phyloP scores from a whole-genome alignment of 2,888 invertebrate species.

The Leucania comma region DNA sequence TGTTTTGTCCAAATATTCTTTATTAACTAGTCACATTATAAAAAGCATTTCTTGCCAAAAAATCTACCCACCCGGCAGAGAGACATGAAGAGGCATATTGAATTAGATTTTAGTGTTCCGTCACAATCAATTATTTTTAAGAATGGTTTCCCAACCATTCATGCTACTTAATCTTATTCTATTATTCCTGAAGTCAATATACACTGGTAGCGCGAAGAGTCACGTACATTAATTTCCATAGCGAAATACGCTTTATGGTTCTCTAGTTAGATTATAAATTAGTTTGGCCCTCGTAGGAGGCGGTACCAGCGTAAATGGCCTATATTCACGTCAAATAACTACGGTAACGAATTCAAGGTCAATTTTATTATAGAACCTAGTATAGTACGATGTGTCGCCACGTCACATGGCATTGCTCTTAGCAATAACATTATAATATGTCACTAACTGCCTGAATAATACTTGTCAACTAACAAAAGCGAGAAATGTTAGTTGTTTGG shows the following conservation, averaged over 20 bases:
- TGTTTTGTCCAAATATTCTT: constrained; percentile 27
- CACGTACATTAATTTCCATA: neutral
- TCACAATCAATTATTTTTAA: neutral
- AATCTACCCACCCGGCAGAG: constrained; percentile 34
- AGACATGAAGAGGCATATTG: neutral
- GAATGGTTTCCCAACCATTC: neutral
- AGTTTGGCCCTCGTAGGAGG: neutral
- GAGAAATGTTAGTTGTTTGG: constrained; percentile 19
- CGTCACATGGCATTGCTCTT: constrained; percentile 15
- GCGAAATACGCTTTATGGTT: neutral
- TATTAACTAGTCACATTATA: constrained; percentile 39
- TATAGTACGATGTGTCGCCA: constrained; percentile 14
- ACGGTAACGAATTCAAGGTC: constrained; percentile 20
- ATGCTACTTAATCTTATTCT: neutral
- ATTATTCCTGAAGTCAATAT: neutral
- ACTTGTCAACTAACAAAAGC: constrained; percentile 27
- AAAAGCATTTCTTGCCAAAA: constrained; percentile 44
- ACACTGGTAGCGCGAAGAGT: neutral
- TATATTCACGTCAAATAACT: neutral
- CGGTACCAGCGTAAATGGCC: constrained; percentile 28
- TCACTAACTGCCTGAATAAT: constrained; percentile 27
- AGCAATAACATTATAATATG: constrained; percentile 27
- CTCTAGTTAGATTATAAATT: neutral
- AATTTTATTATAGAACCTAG: constrained; percentile 7
- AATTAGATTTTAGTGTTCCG: neutral